Percentiles rank a stretch among this genome's conserved stretches.
Evolutionary conservation across 2,888 invertebrate species (phyloP).

Genomic region (Ceriagrion tenellum): DNA sequence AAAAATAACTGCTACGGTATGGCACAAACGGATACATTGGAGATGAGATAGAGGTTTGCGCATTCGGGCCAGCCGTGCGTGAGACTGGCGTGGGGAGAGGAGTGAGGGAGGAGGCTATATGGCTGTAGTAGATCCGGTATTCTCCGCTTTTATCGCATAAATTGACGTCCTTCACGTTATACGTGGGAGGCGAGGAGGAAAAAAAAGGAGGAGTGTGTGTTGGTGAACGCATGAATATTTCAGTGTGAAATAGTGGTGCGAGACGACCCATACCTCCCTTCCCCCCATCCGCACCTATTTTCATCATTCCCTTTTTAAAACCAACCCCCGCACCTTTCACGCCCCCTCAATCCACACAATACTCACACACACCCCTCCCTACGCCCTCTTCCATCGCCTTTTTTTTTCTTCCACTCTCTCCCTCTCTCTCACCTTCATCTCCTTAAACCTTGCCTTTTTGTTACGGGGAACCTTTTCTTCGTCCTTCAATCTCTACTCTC

Average conservation of each 20-base stretch:
- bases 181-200: background rate
- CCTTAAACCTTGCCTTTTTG: background rate
- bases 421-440: background rate
- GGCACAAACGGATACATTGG: background rate
- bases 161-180: slow-evolving; percentile 9
- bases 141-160: slow-evolving; percentile 36
- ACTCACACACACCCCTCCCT: background rate
- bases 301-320: slow-evolving; percentile 11
- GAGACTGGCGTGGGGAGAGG: background rate
- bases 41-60: background rate
- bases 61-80: background rate
- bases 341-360: background rate
- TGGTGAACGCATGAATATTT: slow-evolving; percentile 33
- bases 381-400: background rate
- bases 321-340: background rate
- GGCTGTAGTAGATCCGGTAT: background rate
- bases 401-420: background rate
- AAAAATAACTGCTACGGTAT: background rate
- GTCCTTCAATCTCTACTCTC: background rate
- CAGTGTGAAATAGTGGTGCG: slow-evolving; percentile 28
- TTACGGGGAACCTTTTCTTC: background rate
- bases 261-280: no score
- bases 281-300: background rate
- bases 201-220: background rate
- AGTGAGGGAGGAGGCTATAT: background rate